phyloP scores from a whole-genome alignment of 2,888 invertebrate genomes.

The Artemia sinica region DNA sequence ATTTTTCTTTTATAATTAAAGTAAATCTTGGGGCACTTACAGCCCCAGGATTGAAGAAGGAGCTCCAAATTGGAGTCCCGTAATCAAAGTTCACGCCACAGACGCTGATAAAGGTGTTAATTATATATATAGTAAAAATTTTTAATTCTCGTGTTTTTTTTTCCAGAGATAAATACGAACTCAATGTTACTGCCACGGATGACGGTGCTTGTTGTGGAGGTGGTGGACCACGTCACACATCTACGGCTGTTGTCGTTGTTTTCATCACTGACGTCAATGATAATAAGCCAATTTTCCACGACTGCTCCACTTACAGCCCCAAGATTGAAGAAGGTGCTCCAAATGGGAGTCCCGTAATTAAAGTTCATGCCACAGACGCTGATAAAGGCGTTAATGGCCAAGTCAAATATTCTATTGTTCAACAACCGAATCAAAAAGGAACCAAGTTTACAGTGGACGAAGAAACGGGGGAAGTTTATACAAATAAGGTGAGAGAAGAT shows the following conservation, averaged over 20 bases:
- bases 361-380: slow-evolving; percentile 68
- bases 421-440: slow-evolving; percentile 83
- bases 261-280: slow-evolving; percentile 94
- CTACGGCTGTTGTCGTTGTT: slow-evolving; percentile 83
- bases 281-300: slow-evolving; percentile 86
- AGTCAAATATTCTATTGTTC: slow-evolving; percentile 90
- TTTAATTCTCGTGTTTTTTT: neutral
- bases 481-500: slow-evolving; percentile 48
- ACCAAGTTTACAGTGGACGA: slow-evolving; percentile 89
- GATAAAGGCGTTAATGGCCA: slow-evolving; percentile 91
- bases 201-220: slow-evolving; percentile 92
- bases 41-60: slow-evolving; percentile 87
- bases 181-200: slow-evolving; percentile 92
- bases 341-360: slow-evolving; percentile 74
- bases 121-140: slow-evolving; percentile 18
- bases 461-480: slow-evolving; percentile 81
- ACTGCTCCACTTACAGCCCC: slow-evolving; percentile 77
- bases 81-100: slow-evolving; percentile 61
- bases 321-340: slow-evolving; percentile 87
- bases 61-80: slow-evolving; percentile 78
- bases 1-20: too few species aligned
- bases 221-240: slow-evolving; percentile 69
- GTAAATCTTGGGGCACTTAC: slow-evolving; percentile 40
- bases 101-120: slow-evolving; percentile 92
- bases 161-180: slow-evolving; percentile 65